phyloP scores from a whole-genome alignment of 2,113 vertebrate genomes.

The Setophaga kirtlandii region DNA sequence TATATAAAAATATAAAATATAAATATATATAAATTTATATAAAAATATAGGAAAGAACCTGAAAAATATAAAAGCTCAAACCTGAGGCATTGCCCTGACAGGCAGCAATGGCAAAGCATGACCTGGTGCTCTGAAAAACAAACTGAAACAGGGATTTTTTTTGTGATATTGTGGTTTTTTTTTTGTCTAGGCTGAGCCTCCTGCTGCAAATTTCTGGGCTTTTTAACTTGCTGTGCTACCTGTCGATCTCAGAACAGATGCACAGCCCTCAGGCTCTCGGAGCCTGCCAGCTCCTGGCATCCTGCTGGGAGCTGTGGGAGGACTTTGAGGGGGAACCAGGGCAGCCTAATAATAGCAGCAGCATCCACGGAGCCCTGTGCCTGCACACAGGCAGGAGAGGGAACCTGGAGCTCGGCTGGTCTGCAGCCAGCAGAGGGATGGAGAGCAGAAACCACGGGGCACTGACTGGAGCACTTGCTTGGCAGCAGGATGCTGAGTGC shows the following conservation, averaged over 20 bases:
- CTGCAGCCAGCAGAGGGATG: background rate
- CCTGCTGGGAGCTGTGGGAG: constrained; percentile 54
- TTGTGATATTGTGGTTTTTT: background rate
- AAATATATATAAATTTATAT: too few species aligned
- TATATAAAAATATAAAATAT: too few species aligned
- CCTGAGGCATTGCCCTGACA: background rate
- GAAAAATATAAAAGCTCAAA: background rate
- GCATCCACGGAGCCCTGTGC: background rate
- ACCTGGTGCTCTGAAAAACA: background rate
- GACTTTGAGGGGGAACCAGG: constrained; percentile 21
- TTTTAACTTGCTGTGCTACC: constrained; percentile 52
- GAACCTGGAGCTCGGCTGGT: background rate
- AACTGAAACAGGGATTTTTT: background rate
- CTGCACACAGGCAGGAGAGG: background rate
- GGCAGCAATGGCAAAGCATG: background rate
- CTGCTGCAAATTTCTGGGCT: constrained; percentile 25
- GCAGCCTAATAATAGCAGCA: constrained; percentile 43
- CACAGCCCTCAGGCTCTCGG: constrained; percentile 32
- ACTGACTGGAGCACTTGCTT: background rate
- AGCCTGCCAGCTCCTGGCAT: constrained; percentile 46
- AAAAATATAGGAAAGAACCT: background rate
- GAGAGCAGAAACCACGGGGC: background rate
- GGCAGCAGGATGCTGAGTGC: background rate
- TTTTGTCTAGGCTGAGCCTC: background rate
- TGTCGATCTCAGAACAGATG: constrained; percentile 67